Conservation (phyloP, 2,888 invertebrate genomes). For the Ormyrus nitidulus region DNA sequence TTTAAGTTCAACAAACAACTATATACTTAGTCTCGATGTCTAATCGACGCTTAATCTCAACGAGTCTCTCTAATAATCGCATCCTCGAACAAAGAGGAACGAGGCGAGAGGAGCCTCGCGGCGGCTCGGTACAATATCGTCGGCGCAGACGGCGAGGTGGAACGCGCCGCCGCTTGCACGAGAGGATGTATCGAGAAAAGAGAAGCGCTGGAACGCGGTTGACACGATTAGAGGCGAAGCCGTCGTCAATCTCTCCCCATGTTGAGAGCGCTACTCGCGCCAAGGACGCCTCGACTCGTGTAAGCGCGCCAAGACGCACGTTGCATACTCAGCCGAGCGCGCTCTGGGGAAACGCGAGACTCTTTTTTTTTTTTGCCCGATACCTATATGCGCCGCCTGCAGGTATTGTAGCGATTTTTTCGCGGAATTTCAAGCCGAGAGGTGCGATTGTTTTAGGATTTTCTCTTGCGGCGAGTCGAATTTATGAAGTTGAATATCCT, state of each 20-base stretch:
- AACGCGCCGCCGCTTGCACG: not conserved
- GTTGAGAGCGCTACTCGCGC: constrained; percentile 64
- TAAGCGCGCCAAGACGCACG: constrained; percentile 17
- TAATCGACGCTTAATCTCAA: too few species aligned
- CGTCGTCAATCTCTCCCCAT: constrained; percentile 74
- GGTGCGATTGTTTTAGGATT: not conserved
- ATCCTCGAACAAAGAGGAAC: not conserved
- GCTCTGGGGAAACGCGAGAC: constrained; percentile 30
- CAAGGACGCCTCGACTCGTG: constrained; percentile 37
- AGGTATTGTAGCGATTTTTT: too few species aligned
- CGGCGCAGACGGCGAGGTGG: not conserved
- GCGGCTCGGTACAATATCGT: not conserved
- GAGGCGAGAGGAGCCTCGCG: not conserved
- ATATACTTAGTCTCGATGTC: too few species aligned
- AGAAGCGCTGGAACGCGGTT: constrained; percentile 67
- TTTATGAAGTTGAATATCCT: too few species aligned
- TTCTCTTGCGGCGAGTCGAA: too few species aligned
- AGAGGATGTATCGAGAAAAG: constrained; percentile 42
- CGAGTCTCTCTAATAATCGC: too few species aligned
- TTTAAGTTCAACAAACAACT: not conserved
- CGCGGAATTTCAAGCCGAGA: too few species aligned
- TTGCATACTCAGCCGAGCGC: constrained; percentile 17
- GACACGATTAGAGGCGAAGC: constrained; percentile 69
- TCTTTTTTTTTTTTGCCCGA: too few species aligned
- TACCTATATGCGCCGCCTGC: constrained; percentile 6